These are phyloP conservation scores for Calvadosia cruxmelitensis DNA, from an alignment of 30 jellyfish, hydroid and myxozoan genomes.

Conservation along the genomic window DNA sequence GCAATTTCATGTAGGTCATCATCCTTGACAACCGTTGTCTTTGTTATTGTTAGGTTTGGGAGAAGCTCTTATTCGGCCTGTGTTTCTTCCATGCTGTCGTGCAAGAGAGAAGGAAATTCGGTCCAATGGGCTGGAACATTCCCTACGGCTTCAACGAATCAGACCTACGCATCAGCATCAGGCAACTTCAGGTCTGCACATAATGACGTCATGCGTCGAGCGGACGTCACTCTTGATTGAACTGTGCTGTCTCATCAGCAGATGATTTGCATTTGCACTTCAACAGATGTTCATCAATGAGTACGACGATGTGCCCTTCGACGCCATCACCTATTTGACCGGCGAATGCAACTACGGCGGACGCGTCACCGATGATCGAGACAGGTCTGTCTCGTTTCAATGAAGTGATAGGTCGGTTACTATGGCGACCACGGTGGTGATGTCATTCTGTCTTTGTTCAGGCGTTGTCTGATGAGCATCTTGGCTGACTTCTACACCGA, in stretches of 20 bases:
- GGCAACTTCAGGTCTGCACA: constrained; percentile 71
- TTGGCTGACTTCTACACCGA: constrained; percentile 81
- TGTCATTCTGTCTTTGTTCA: background rate
- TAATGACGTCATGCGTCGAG: background rate
- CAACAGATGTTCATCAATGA: constrained; percentile 83
- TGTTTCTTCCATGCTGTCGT: constrained; percentile 96
- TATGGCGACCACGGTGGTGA: background rate
- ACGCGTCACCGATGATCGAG: constrained; percentile 89
- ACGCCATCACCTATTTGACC: constrained; percentile 81
- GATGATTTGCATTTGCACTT: background rate
- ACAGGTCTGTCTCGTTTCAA: constrained; percentile 29
- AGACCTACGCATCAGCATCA: constrained; percentile 77
- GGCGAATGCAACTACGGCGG: constrained; percentile 98
- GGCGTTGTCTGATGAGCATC: constrained; percentile 91
- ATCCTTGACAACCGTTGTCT: background rate
- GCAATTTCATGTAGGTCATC: background rate
- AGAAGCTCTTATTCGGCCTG: constrained; percentile 69
- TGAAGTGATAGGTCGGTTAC: background rate
- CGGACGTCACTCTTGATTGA: too few relatives aligned
- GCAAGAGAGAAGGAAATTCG: constrained; percentile 83
- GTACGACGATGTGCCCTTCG: constrained; percentile 81
- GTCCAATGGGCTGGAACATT: constrained; percentile 98
- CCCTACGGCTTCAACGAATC: constrained; percentile 97
- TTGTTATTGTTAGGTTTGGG: constrained; percentile 82
- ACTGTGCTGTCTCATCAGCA: background rate